Evolutionary conservation across 2,797 vertebrate species (phyloP), one percentile per base, ranked within the genome.

Genomic region (Chromobotia macracanthus): DNA sequence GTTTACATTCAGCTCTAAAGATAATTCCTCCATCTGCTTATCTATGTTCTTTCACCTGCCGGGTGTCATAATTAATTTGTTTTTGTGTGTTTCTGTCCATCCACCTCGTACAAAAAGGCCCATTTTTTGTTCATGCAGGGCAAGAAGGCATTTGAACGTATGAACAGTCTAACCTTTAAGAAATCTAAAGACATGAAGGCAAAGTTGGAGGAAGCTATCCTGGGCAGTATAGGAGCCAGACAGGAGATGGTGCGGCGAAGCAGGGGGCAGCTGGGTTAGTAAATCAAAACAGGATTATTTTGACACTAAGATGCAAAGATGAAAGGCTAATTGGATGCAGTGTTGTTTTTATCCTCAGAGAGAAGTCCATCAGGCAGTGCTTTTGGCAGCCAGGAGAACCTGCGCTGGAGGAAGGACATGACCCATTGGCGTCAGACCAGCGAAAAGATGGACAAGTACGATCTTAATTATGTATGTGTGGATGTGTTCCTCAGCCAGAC

Each of bases 151-250:
- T 99, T 99, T 89, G 98, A 99, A 87, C 94, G 98, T 86, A 99
- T 99, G 97, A 99, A 99, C 91, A 99, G 98, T 88, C 88, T 99
- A 87, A 99, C 97, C 0, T 99, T 99, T 90, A 99, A 99, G 91
- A 99, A 99, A 88, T 99, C 98, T 0, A 99, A 99, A 92, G 98
- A 99, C 89, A 99, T 99, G 98, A 97, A 98, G 90, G 98, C 97
- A 83, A 99, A 99, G 87, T 93, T 99, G 85, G 98, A 99, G 89
- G 98, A 99, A 90, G 98, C 97, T 81, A 99, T 99, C 87, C 91
- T 99, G 82, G 98, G 98, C 74, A 99, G 97, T 88, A 98, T 99
- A 55, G 97, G 98, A 18, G 97, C 97, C 71, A 92, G 98, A 67
- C 98, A 99, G 90, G 98, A 99, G 90, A 99, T 99, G 98, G 97